phyloP scores from a whole-genome alignment of 92 coral and sea anemone genomes.

The Phenganax marumi region DNA sequence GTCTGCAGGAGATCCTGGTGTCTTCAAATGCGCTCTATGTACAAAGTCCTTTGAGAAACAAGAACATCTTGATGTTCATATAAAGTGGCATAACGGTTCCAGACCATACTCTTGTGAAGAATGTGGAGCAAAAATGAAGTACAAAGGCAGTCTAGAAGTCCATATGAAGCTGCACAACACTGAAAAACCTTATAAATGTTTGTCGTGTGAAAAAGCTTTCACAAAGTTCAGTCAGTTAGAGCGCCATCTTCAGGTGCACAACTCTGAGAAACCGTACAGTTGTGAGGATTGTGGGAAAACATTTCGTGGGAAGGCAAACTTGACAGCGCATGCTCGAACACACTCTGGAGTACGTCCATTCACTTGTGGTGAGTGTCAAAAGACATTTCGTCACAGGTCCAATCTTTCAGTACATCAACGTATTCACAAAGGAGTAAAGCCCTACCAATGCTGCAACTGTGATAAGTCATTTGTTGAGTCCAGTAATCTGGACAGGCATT shows the following conservation, averaged over 20 bases:
- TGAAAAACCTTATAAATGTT: constrained; percentile 32
- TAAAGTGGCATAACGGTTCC: constrained; percentile 38
- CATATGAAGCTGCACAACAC: constrained; percentile 29
- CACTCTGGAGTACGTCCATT: constrained; percentile 38
- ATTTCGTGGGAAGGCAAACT: constrained; percentile 35
- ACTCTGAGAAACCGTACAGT: constrained; percentile 14
- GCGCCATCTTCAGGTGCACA: constrained; percentile 30
- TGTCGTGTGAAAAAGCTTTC: constrained; percentile 31
- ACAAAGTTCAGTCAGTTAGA: constrained; percentile 28
- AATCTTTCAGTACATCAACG: constrained; percentile 38
- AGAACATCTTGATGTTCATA: constrained; percentile 35
- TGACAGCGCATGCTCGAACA: constrained; percentile 30
- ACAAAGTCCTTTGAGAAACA: constrained; percentile 20
- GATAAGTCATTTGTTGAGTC: constrained; percentile 35
- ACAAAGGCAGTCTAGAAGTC: constrained; percentile 35
- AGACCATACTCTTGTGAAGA: constrained; percentile 40
- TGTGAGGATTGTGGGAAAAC: constrained; percentile 33
- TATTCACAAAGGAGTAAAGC: constrained; percentile 29
- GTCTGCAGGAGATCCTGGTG: constrained; percentile 11
- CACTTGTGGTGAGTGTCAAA: constrained; percentile 28
- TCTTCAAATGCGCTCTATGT: constrained; percentile 31
- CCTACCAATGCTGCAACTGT: constrained; percentile 35
- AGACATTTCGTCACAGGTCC: constrained; percentile 34
- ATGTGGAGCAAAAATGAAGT: constrained; percentile 39
- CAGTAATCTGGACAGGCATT: constrained; percentile 37